Evolutionary conservation across 1,140 invertebrate species (phyloP), one percentile per base, ranked within the genome.

Genomic region (Apocrypta bakeri): DNA sequence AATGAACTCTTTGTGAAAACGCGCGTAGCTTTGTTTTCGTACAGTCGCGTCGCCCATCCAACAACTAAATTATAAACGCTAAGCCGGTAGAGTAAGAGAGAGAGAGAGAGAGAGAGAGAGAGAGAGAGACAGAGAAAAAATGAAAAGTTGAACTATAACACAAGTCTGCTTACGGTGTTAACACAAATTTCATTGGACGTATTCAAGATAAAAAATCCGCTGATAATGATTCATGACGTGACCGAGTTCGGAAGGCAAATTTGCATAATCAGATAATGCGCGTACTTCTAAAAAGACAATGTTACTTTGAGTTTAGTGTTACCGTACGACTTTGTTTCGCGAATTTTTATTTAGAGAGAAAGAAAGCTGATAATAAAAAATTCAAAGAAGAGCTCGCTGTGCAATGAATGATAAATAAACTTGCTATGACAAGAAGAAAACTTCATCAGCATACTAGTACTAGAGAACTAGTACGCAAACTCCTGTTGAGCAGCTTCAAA

Each of bases 71-170:
- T 66, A 66, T 66, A 14, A 66, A 66, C n/a, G 63, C 63, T 66
- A 66, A 66, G 63, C 63, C 63, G 48, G 17, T 4, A 61, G 56
- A 61, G 64, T 66, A 24, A 83, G 71, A 80, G 75, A 83, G 61
- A 73, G 72, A 25, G 75, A 68, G 73, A 72, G 74, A 83, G 82
- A 80, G 40, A 63, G 61, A 63, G 61, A 63, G 66, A 74, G 31
- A 83, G 71, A 80, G 76, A 83, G 64, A 73, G 73, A 27, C 69
- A 69, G 74, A 68, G 75, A 84, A 79, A 80, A 81, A 56, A 82
- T 71, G 68, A 56, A 56, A 56, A 56, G 48, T 56, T 56, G 48
- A n/a, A 56, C 17, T 56, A 37, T 2, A 3, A 21, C 48, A 1
- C 21, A n/a, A 21, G 17, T 6, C 48, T 56, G 48, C 17, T 56